A percentile compares a stretch with the other conserved stretches of the same genome.
Evolutionary conservation across 2,113 vertebrate genomes (phyloP).

Genomic region (Brienomyrus brachyistius): DNA sequence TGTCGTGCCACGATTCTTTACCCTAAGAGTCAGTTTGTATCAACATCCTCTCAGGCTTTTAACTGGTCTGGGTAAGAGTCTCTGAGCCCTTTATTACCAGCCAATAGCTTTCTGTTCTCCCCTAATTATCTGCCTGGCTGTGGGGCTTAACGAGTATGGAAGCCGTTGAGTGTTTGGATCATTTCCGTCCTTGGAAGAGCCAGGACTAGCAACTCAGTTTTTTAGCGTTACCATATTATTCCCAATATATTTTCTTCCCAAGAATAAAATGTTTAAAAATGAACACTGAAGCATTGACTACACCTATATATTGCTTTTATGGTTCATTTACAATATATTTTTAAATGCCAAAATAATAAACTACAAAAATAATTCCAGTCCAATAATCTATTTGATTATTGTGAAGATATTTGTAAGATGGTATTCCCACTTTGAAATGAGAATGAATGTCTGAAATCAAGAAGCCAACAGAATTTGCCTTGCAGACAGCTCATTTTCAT

Average conservation of each 20-base stretch:
- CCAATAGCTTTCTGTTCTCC: slow-evolving; percentile 6
- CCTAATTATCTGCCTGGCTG: slow-evolving; percentile 11
- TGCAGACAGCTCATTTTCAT: background rate
- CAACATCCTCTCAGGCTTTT: background rate
- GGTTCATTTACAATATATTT: background rate
- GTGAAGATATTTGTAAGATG: background rate
- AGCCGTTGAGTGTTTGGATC: background rate
- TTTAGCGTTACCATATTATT: background rate
- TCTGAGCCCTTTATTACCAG: background rate
- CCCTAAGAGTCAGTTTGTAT: background rate
- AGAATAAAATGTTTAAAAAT: background rate
- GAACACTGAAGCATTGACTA: background rate
- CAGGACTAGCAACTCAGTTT: background rate
- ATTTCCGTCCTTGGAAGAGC: background rate
- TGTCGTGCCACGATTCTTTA: background rate
- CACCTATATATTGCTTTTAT: background rate
- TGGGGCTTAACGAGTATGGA: background rate
- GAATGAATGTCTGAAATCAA: background rate
- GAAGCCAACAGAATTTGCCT: background rate
- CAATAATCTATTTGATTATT: background rate
- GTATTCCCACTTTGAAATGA: background rate
- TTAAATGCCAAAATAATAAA: background rate
- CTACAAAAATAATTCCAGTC: background rate
- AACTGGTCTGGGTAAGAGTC: slow-evolving; percentile 1
- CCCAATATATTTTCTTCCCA: background rate